Evolutionary conservation across 2,113 vertebrate genomes (phyloP), one percentile per base, ranked within the genome.

Genomic region (Corynorhinus townsendii): DNA sequence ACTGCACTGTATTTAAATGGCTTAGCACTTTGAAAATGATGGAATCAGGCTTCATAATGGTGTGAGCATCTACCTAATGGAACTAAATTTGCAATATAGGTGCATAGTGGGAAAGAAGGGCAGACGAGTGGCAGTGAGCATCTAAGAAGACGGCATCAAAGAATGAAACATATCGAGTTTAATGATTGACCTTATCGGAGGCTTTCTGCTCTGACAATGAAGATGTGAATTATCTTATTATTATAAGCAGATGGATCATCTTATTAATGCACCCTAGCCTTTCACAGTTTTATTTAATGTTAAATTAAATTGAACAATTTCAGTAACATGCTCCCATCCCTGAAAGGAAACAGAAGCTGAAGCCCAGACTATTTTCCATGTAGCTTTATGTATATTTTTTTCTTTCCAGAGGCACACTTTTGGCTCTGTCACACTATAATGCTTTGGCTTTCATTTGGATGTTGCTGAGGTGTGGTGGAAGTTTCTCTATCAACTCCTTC

Each of bases 151-250:
- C 22, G 7, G 82, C 85, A 91, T 76, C 95, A 77, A 96, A 95
- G 95, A 95, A 96, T 76, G 96, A 94, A 90, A 72, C n/a, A 28
- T 85, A 88, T n/a, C 94, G 95, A 89, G 89, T 81, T 95, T 96
- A 94, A 97, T 91, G 96, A 97, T 24, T 96, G 91, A 96, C 75
- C 95, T 96, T 88, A 93, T 82, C 2, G 20, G 45, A 94, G 71
- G 49, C 82, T 96, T 89, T 91, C 89, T 84, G 79, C 59, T 96
- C 52, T 93, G 79, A 94, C 90, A 93, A 90, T 82, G 80, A 94
- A 91, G 94, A 95, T 87, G 83, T 87, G 96, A 96, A 90, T 96
- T 96, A 97, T 95, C 94, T 92, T 97, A 96, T 97, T 96, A 96
- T 94, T 89, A 84, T 77, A 96, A 95, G 83, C 94, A 95, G 91